Percentiles rank a stretch among this genome's conserved stretches.
Evolutionary conservation across 1,140 invertebrate genomes (phyloP).

Genomic region (Pogonomyrmex barbatus): DNA sequence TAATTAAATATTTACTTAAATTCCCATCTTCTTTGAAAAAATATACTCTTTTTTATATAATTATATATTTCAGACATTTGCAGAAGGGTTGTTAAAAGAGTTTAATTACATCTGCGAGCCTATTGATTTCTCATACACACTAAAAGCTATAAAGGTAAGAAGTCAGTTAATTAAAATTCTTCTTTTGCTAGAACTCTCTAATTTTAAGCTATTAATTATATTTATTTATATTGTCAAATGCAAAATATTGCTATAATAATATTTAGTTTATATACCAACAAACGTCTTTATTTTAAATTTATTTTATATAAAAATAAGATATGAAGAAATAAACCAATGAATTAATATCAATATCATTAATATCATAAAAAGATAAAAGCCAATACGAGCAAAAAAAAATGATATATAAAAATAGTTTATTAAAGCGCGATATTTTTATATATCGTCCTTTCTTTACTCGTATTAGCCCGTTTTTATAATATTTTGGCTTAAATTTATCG

Average conservation of each 20-base stretch:
- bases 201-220: not conserved
- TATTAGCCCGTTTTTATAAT: too few relatives aligned
- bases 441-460: too few relatives aligned
- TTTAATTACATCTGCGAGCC: slow-evolving; percentile 92
- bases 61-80: slow-evolving; percentile 78
- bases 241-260: not conserved
- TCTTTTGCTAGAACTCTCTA: not conserved
- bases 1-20: not conserved
- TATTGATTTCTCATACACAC: slow-evolving; percentile 89
- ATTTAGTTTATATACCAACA: not conserved
- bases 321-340: not conserved
- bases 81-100: slow-evolving; percentile 83
- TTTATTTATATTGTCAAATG: not conserved
- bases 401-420: too few relatives aligned
- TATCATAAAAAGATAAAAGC: too few relatives aligned
- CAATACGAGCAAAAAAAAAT: too few relatives aligned
- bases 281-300: not conserved
- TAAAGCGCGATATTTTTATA: too few relatives aligned
- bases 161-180: slow-evolving; percentile 1
- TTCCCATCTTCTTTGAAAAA: not conserved
- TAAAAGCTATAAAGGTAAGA: slow-evolving; percentile 88
- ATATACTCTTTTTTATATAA: not conserved
- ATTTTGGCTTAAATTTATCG: too few relatives aligned
- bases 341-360: not conserved
- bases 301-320: slow-evolving; percentile 2